These are phyloP conservation scores for Melanotaenia boesemani DNA, from an alignment of 2,797 vertebrate genomes.

Conservation along the genomic window DNA sequence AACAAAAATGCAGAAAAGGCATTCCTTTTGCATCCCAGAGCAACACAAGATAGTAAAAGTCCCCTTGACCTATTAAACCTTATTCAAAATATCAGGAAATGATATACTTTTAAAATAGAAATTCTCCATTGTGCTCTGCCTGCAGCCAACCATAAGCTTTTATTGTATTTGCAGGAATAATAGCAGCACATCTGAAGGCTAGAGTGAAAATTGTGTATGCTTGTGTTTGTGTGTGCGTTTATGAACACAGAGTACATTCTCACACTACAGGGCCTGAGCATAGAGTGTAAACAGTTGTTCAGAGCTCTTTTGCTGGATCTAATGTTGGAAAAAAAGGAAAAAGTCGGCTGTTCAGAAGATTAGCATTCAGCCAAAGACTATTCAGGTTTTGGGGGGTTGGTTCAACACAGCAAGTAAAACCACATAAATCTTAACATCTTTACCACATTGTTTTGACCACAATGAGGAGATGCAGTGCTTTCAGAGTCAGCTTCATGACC, in stretches of 20 bases:
- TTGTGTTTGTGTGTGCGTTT: not conserved
- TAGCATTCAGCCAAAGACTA: constrained; percentile 24
- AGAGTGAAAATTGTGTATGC: not conserved
- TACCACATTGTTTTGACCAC: constrained; percentile 25
- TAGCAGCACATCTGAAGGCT: constrained; percentile 15
- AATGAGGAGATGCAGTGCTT: constrained; percentile 18
- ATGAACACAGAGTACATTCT: constrained; percentile 18
- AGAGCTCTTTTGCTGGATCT: constrained; percentile 22
- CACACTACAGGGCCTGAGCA: not conserved
- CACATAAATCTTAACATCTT: constrained; percentile 40
- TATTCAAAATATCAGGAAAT: constrained; percentile 1
- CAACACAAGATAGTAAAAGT: constrained; percentile 61
- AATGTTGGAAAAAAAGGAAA: constrained; percentile 3
- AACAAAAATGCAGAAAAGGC: constrained; percentile 58
- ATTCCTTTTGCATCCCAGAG: constrained; percentile 69
- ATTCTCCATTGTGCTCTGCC: not conserved
- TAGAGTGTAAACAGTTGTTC: constrained; percentile 26
- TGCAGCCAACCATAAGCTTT: not conserved
- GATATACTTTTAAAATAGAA: not conserved
- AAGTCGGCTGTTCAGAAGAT: constrained; percentile 25
- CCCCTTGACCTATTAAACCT: constrained; percentile 40
- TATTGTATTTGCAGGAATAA: constrained; percentile 22
- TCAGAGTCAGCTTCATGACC: constrained; percentile 17
- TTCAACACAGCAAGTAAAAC: constrained; percentile 31
- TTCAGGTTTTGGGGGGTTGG: constrained; percentile 13